phyloP scores from a whole-genome alignment of 1,140 invertebrate genomes.

The Octopus sinensis region DNA sequence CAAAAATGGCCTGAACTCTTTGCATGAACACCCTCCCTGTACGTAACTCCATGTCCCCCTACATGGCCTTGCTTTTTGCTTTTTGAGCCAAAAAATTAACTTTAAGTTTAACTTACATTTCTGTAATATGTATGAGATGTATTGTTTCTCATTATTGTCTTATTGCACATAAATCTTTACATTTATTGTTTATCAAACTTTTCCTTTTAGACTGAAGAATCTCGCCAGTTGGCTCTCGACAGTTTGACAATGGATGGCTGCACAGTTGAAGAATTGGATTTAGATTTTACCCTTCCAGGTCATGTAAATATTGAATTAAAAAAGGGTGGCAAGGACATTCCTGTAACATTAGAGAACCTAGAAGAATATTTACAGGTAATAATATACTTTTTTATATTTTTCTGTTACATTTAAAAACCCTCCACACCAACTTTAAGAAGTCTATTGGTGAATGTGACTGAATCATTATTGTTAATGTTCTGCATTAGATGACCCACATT shows the following conservation, averaged over 20 bases:
- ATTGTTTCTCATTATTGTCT: too few species aligned
- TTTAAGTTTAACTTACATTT: too few species aligned
- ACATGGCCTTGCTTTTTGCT: too few species aligned
- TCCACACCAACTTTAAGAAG: neutral
- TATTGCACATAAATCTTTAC: too few species aligned
- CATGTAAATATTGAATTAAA: slow-evolving; percentile 88
- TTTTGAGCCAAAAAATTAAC: too few species aligned
- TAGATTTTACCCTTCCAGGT: slow-evolving; percentile 94
- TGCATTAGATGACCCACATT: too few species aligned
- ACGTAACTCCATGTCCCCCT: too few species aligned
- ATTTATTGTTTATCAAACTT: neutral
- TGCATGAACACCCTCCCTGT: too few species aligned
- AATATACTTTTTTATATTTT: neutral
- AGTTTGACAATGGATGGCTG: slow-evolving; percentile 78
- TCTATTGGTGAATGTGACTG: neutral
- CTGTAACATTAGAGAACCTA: slow-evolving; percentile 88
- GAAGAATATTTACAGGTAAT: slow-evolving; percentile 86
- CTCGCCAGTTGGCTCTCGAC: slow-evolving; percentile 66
- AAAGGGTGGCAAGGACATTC: slow-evolving; percentile 85
- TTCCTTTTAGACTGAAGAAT: slow-evolving; percentile 49
- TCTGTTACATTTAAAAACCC: neutral
- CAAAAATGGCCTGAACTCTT: too few species aligned
- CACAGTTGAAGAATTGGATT: slow-evolving; percentile 82
- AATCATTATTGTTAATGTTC: too few species aligned
- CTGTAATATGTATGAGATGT: too few species aligned